These are phyloP conservation scores for Leuciscus idus DNA, from an alignment of 2,113 vertebrate genomes.

Conservation along the genomic window DNA sequence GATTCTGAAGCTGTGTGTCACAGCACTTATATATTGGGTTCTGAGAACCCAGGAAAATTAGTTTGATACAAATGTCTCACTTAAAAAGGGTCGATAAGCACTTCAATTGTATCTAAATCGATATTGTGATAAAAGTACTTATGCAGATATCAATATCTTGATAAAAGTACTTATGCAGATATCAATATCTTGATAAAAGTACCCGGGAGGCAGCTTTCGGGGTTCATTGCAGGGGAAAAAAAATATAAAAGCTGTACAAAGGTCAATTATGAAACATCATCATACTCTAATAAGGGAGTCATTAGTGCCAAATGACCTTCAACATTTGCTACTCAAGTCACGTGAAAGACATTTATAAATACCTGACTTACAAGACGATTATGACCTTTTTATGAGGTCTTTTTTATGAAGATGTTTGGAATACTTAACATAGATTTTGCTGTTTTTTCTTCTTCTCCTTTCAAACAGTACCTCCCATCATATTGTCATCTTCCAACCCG, in stretches of 20 bases:
- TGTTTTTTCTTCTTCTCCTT: background rate
- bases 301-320: constrained; percentile 23
- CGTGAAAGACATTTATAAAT: background rate
- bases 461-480: background rate
- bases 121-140: constrained; percentile 38
- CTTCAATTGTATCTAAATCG: constrained; percentile 13
- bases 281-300: constrained; percentile 8
- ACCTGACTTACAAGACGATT: background rate
- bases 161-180: constrained; percentile 33
- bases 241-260: background rate
- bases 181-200: constrained; percentile 34
- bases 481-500: too few species aligned
- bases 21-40: constrained; percentile 11
- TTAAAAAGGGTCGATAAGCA: constrained; percentile 36
- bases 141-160: constrained; percentile 26
- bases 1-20: background rate
- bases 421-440: background rate
- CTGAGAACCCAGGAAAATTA: constrained; percentile 1
- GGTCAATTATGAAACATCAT: constrained; percentile 32
- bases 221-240: background rate
- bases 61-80: constrained; percentile 22
- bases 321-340: constrained; percentile 18
- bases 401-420: background rate
- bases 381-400: background rate
- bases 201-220: constrained; percentile 11